Evolutionary conservation across 2,888 invertebrate genomes (phyloP).

Genomic region (Strigamia transsilvanica): DNA sequence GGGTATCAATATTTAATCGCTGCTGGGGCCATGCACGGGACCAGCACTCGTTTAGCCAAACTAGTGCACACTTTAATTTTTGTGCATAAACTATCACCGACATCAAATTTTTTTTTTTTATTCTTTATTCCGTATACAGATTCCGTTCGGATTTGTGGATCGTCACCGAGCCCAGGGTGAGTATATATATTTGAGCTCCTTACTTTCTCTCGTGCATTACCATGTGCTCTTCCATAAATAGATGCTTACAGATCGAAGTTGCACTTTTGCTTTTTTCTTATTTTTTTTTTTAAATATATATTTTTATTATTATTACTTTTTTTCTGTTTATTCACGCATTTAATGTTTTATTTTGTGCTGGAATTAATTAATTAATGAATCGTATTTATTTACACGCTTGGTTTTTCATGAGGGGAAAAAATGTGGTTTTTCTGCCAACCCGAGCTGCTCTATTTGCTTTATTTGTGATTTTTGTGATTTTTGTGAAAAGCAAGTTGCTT

Average conservation of each 20-base stretch:
- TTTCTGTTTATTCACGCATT: not conserved
- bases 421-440: not conserved
- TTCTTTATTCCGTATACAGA: slow-evolving; percentile 30
- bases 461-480: not conserved
- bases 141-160: slow-evolving; percentile 53
- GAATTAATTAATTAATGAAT: too few species aligned
- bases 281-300: not conserved
- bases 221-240: slow-evolving; percentile 42
- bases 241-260: not conserved
- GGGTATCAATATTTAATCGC: slow-evolving; percentile 17
- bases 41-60: slow-evolving; percentile 12
- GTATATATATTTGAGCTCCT: slow-evolving; percentile 17
- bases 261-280: not conserved
- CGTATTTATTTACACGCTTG: not conserved
- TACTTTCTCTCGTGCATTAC: not conserved
- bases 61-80: not conserved
- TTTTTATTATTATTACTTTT: not conserved
- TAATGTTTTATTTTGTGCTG: not conserved
- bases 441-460: not conserved
- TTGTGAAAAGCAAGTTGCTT: not conserved
- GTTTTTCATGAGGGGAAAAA: too few species aligned
- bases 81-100: not conserved
- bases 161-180: slow-evolving; percentile 53
- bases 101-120: not conserved
- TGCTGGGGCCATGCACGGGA: slow-evolving; percentile 28